Evolutionary conservation across 2,888 invertebrate species (phyloP).

Genomic region (Pristionchus exspectatus): DNA sequence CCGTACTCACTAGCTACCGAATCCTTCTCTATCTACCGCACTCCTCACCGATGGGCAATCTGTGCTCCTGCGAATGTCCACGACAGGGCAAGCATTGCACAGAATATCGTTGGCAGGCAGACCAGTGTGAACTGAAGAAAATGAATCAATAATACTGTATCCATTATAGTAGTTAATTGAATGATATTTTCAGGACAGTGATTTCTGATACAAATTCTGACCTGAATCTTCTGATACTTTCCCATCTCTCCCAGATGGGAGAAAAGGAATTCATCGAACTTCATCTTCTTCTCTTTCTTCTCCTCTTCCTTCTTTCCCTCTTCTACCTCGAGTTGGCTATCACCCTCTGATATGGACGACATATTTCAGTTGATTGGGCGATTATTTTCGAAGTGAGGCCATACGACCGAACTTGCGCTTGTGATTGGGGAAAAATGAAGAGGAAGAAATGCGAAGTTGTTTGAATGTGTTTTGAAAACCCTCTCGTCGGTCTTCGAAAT

Average conservation of each 20-base stretch:
- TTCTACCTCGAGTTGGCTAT: not conserved
- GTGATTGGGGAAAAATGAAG: constrained; percentile 27
- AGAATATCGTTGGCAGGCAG: constrained; percentile 76
- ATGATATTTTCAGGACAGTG: no score
- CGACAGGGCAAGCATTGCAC: constrained; percentile 78
- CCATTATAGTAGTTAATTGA: not conserved
- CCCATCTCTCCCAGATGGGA: constrained; percentile 78
- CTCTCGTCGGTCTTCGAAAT: not conserved
- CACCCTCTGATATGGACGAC: constrained; percentile 5
- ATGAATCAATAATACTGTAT: not conserved
- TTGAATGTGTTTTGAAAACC: not conserved
- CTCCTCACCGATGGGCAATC: constrained; percentile 69
- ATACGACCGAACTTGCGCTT: not conserved
- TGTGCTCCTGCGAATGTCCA: constrained; percentile 78
- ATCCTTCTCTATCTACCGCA: not conserved
- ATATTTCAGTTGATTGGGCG: not conserved
- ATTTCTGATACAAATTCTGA: not conserved
- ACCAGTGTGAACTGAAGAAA: constrained; percentile 77
- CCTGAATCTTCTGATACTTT: constrained; percentile 61
- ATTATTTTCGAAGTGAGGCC: not conserved
- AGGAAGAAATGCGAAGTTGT: not conserved
- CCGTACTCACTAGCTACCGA: not conserved
- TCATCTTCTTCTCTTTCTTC: constrained; percentile 67
- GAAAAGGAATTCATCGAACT: constrained; percentile 78
- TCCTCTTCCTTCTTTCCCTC: not conserved